Conservation (phyloP, 2,113 vertebrate genomes). For the Psettodes erumei region DNA sequence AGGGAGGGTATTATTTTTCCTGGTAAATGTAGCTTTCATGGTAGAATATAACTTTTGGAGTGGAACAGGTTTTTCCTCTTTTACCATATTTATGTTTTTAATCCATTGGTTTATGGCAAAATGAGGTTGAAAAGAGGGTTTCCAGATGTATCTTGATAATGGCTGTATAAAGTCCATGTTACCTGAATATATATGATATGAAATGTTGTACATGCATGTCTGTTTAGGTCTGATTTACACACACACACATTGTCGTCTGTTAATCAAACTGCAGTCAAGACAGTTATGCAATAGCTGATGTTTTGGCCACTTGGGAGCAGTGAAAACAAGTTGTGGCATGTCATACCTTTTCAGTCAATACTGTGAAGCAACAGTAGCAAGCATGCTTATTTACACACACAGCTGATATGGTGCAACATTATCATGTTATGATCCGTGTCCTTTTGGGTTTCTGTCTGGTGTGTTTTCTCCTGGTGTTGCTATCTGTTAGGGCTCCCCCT, state of each 20-base stretch:
- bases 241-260: background rate
- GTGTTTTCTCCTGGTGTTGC: too few species aligned
- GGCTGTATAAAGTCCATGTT: background rate
- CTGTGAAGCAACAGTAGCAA: background rate
- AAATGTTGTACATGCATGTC: background rate
- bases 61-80: background rate
- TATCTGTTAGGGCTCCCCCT: too few species aligned
- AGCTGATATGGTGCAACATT: background rate
- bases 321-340: background rate
- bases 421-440: too few species aligned
- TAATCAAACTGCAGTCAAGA: background rate
- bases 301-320: background rate
- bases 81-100: too few species aligned
- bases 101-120: too few species aligned
- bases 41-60: too few species aligned
- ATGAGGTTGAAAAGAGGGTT: too few species aligned
- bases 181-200: too few species aligned
- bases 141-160: background rate
- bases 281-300: background rate
- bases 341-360: background rate
- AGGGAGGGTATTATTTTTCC: background rate
- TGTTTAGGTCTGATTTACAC: background rate
- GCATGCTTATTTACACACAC: background rate
- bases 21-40: background rate
- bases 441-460: too few species aligned